Conservation (phyloP, 2,888 invertebrate species). For the Trachelus iudaicus region DNA sequence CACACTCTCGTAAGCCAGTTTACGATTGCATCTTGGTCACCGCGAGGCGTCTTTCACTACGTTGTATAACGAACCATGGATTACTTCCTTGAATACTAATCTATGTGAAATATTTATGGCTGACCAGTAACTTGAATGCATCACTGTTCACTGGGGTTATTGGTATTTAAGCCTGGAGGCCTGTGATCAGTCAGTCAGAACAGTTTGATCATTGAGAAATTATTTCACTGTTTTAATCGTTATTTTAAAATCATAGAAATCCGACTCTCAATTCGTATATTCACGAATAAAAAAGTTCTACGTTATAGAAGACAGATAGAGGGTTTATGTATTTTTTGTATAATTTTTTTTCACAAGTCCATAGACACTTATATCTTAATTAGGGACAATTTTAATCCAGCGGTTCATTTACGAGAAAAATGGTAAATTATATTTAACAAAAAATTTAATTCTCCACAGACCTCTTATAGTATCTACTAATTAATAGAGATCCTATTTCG, state of each 20-base stretch:
- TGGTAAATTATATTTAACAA: neutral
- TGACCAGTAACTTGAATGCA: neutral
- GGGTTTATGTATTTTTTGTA: neutral
- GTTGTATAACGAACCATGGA: neutral
- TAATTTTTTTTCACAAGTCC: neutral
- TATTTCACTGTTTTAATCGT: neutral
- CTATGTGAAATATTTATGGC: neutral
- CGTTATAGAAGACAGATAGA: neutral
- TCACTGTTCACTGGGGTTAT: neutral
- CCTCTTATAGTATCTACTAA: neutral
- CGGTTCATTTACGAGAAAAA: neutral
- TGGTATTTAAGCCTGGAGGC: neutral
- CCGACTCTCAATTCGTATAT: neutral
- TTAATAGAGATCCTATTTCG: neutral
- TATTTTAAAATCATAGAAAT: neutral
- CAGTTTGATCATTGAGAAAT: neutral
- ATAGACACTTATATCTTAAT: neutral
- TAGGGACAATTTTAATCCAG: neutral
- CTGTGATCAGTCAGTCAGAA: neutral
- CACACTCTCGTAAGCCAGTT: constrained; percentile 35
- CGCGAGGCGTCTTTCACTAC: neutral
- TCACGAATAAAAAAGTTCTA: neutral
- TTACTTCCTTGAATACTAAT: neutral
- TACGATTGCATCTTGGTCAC: constrained; percentile 34
- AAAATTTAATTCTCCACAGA: neutral